Conservation (phyloP, 2,113 vertebrate species). For the Vireo altiloquus region DNA sequence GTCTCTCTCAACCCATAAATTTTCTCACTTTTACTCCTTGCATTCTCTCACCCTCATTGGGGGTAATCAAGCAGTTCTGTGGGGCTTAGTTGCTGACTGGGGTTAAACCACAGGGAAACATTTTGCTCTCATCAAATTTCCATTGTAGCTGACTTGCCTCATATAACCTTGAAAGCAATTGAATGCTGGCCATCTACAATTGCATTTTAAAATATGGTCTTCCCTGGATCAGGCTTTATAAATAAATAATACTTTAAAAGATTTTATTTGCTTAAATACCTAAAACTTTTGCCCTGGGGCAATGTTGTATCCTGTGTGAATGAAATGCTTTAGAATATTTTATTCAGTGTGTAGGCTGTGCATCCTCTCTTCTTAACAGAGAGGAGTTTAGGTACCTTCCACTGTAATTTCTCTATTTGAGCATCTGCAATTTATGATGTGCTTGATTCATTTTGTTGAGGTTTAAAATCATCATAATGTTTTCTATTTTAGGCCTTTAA, state of each 20-base stretch:
- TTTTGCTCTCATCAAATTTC: not conserved
- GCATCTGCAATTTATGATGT: not conserved
- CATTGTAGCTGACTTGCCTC: not conserved
- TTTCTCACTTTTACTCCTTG: not conserved
- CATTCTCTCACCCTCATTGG: not conserved
- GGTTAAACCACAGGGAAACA: not conserved
- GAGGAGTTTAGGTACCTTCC: not conserved
- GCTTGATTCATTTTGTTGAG: not conserved
- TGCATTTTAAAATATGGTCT: not conserved
- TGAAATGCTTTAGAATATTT: not conserved
- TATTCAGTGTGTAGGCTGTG: not conserved
- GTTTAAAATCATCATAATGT: not conserved
- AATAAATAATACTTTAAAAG: not conserved
- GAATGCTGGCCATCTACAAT: not conserved
- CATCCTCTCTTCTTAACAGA: not conserved
- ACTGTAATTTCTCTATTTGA: not conserved
- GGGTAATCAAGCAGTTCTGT: not conserved
- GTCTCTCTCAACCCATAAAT: not conserved
- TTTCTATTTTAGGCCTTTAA: constrained; percentile 23
- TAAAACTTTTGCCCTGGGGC: not conserved
- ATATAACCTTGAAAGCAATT: not conserved
- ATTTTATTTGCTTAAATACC: not conserved
- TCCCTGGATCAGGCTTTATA: not conserved
- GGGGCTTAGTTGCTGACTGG: not conserved
- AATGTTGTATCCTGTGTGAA: not conserved